Base-by-base conservation (phyloP, 1,140 invertebrate species). In the Onthophagus taurus region DNA sequence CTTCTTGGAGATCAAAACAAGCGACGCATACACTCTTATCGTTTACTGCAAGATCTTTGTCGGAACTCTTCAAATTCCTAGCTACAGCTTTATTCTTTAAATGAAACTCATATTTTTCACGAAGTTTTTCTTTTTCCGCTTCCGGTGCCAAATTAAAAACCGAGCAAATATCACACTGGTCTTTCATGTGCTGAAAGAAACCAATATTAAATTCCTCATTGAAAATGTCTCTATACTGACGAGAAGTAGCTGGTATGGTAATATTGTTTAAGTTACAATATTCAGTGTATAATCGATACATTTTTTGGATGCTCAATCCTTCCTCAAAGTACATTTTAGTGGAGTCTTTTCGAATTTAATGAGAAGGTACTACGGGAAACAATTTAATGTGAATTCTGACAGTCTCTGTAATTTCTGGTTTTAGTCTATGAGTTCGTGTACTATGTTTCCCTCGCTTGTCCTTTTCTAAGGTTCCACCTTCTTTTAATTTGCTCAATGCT, bases 111-210 rank as follows among this genome's bases (percentile, higher is more conserved):
- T 31, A 30, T 14, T 24, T 42, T 31, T 42, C 11, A 11, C 13
- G 8, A 12, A 23, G 21, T 39, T n/a, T 13, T 42, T 42, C 50
- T 19, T 58, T 62, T 44, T 54, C 41, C 29, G 58, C 49, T 42
- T 33, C 19, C 7, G 16, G 53, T 9, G 46, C 46, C 50, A 60
- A 55, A 19, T 60, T 47, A 45, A 56, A 64, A 9, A 48, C 20
- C 18, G 52, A 26, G 49, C 66, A 67, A 8, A 49, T 12, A 44
- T 63, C 55, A 47, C 64, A 67, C 37, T 59, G 53, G 50, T 67
- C 61, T 49, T 67, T 68, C 56, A 57, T 61, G 1, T 59, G 61
- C 38, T 8, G 18, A 31, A 31, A 29, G 18, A 31, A 17, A 18
- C 26, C 38, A 9, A 41, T 41, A 29, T 41, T 41, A 16, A 12